Conservation (phyloP, 2,797 vertebrate genomes). For the Chaetodon trifasciatus region DNA sequence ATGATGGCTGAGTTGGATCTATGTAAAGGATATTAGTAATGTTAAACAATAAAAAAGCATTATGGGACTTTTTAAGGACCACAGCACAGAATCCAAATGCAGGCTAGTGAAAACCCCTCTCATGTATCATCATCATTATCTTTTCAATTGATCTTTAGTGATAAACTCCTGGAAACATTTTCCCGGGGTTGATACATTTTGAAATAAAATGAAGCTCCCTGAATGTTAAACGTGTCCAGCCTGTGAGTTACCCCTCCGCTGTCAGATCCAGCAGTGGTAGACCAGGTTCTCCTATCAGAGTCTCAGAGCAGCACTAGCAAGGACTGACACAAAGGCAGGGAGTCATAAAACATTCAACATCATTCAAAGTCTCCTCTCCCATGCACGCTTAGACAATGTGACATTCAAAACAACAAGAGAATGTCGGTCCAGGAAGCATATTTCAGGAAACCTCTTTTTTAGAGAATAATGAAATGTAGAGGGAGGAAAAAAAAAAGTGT, state of each 20-base stretch:
- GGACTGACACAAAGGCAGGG: slow-evolving; percentile 78
- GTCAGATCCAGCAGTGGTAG: slow-evolving; percentile 50
- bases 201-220: slow-evolving; percentile 54
- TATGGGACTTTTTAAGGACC: not conserved
- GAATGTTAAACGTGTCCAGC: slow-evolving; percentile 48
- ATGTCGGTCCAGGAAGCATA: slow-evolving; percentile 75
- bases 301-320: slow-evolving; percentile 55
- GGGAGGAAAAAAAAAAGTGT: not conserved
- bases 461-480: slow-evolving; percentile 53
- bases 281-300: slow-evolving; percentile 51
- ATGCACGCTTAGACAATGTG: slow-evolving; percentile 80
- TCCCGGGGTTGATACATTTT: slow-evolving; percentile 31
- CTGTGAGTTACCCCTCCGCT: slow-evolving; percentile 36
- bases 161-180: slow-evolving; percentile 45
- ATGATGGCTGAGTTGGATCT: not conserved
- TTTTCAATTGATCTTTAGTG: slow-evolving; percentile 20
- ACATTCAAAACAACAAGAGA: slow-evolving; percentile 81
- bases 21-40: not conserved
- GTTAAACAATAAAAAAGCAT: not conserved
- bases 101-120: not conserved
- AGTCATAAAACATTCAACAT: slow-evolving; percentile 89
- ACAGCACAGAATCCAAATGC: not conserved
- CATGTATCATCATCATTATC: not conserved
- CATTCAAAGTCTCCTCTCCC: slow-evolving; percentile 80
- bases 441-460: slow-evolving; percentile 75